Percentiles rank a stretch among this genome's conserved stretches.
phyloP scores from a whole-genome alignment of 1,140 invertebrate species.

The Drosophila arizonae region DNA sequence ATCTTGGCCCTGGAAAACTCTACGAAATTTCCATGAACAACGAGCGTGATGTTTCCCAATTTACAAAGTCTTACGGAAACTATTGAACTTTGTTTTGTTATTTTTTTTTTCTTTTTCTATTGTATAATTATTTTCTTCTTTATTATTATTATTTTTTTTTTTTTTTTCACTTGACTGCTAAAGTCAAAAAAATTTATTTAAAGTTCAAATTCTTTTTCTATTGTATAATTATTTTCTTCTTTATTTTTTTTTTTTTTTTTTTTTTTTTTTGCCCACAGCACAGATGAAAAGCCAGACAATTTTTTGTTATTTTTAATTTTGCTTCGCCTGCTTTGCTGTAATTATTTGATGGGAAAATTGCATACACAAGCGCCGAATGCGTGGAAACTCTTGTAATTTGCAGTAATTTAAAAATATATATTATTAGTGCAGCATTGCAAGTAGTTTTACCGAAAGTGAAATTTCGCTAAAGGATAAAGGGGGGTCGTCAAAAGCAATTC shows the following conservation, averaged over 20 bases:
- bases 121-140: conserved; percentile 13
- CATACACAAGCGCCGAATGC: conserved; percentile 14
- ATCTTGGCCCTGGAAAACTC: too few species aligned
- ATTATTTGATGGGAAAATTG: conserved; percentile 38
- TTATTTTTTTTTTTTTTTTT: conserved; percentile 13
- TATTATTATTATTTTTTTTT: conserved; percentile 8
- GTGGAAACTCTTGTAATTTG: conserved; percentile 39
- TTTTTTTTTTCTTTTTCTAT: not conserved
- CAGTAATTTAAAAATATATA: conserved; percentile 36
- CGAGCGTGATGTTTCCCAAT: conserved; percentile 5
- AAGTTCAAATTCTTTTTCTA: not conserved
- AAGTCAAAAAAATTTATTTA: too few species aligned
- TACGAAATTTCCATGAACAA: not conserved
- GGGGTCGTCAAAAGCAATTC: too few species aligned
- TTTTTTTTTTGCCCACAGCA: not conserved
- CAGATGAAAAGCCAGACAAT: not conserved
- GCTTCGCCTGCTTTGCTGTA: conserved; percentile 15
- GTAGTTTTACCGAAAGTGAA: conserved; percentile 5
- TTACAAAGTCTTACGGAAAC: conserved; percentile 21
- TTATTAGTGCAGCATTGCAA: conserved; percentile 12
- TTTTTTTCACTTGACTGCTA: too few species aligned
- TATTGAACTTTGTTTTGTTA: conserved; percentile 24
- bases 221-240: conserved; percentile 15
- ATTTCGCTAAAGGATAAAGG: not conserved
- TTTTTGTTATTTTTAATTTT: conserved; percentile 20